Percentiles rank a stretch among this genome's conserved stretches.
phyloP scores from a whole-genome alignment of 1,140 invertebrate species.

The Eufriesea mexicana region DNA sequence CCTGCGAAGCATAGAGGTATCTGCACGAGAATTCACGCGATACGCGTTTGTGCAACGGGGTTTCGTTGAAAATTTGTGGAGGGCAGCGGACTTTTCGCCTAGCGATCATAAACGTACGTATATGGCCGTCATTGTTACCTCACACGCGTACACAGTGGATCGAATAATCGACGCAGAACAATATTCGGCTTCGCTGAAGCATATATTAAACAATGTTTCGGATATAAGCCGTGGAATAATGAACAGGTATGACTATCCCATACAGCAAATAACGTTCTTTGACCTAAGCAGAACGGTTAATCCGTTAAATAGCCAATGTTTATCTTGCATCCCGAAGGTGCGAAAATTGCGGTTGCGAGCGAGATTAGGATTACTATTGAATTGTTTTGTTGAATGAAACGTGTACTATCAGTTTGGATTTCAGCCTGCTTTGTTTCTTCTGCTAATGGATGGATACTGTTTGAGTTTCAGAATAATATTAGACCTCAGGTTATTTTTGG shows the following conservation, averaged over 20 bases:
- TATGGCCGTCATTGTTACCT: not conserved
- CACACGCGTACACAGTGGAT: not conserved
- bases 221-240: constrained; percentile 27
- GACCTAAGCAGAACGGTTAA: not conserved
- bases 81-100: not conserved
- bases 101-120: not conserved
- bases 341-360: not conserved
- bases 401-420: no score
- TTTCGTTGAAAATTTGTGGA: constrained; percentile 7
- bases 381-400: not conserved
- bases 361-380: not conserved
- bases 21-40: not conserved
- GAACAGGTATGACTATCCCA: not conserved
- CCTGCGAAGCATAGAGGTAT: not conserved
- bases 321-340: not conserved
- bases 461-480: no score
- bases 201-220: constrained; percentile 12
- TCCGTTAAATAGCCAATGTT: not conserved
- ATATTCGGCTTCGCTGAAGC: constrained; percentile 8
- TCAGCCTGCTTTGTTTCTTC: not conserved
- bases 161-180: constrained; percentile 15
- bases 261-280: not conserved
- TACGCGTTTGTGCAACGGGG: not conserved
- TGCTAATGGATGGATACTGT: not conserved
- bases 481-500: no score